phyloP scores from a whole-genome alignment of 2,113 vertebrate genomes.

The Oncorhynchus masou region DNA sequence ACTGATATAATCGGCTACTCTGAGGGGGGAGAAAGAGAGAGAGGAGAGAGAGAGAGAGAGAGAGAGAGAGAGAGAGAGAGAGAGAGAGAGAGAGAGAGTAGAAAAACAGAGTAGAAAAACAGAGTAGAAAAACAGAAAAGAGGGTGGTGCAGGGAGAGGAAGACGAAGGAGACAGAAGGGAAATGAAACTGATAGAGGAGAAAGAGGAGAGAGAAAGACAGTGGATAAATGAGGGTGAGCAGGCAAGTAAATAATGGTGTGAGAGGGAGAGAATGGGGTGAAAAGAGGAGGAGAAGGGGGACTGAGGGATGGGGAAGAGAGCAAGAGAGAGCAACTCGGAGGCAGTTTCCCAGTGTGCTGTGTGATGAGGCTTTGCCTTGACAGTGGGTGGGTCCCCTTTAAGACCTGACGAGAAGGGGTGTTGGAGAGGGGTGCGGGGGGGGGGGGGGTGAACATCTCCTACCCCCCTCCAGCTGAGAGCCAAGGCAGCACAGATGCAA shows the following conservation, averaged over 20 bases:
- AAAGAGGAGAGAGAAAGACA: conserved; percentile 7
- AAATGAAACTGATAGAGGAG: conserved; percentile 26
- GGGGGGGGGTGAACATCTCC: conserved; percentile 3
- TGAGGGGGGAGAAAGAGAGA: not conserved
- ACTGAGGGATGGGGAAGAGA: not conserved
- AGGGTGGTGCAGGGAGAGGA: conserved; percentile 31
- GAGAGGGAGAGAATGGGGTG: conserved; percentile 42
- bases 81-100: no score
- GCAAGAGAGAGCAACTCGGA: not conserved
- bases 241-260: conserved; percentile 39
- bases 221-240: conserved; percentile 47
- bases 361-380: conserved; percentile 24
- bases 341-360: not conserved
- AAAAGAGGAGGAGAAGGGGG: conserved; percentile 29
- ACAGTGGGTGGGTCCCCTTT: conserved; percentile 46
- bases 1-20: conserved; percentile 3
- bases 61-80: not conserved
- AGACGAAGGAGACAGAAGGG: conserved; percentile 31
- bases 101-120: not conserved
- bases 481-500: conserved; percentile 83
- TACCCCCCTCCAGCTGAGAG: conserved; percentile 48
- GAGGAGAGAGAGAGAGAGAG: not conserved
- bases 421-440: not conserved
- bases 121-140: not conserved
- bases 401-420: conserved; percentile 39